phyloP scores from a whole-genome alignment of 2,888 invertebrate genomes.

The Pyrrhosoma nymphula region DNA sequence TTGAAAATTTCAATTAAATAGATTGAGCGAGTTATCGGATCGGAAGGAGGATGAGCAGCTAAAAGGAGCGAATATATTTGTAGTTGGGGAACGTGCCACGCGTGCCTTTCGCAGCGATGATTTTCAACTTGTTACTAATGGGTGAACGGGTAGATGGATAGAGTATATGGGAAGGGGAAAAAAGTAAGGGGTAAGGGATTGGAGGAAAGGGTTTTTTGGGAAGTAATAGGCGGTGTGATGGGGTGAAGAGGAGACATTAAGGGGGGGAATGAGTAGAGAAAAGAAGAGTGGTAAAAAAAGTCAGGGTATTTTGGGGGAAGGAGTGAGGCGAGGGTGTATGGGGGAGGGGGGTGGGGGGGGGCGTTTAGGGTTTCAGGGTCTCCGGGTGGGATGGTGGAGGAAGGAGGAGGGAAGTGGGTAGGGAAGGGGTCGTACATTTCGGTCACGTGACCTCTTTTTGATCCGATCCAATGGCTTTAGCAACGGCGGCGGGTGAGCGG shows the following conservation, averaged over 20 bases:
- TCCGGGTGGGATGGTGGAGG: not conserved
- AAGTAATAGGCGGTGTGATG: too few relatives aligned
- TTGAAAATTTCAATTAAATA: too few relatives aligned
- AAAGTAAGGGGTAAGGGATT: not conserved
- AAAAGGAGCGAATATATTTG: not conserved
- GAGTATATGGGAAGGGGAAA: not conserved
- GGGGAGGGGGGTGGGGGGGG: not conserved
- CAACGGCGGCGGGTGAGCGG: not conserved
- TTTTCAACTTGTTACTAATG: not conserved
- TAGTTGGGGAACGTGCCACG: not conserved
- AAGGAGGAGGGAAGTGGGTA: too few relatives aligned
- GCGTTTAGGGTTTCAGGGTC: too few relatives aligned
- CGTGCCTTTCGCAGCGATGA: not conserved
- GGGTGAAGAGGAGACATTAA: not conserved
- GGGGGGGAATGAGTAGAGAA: not conserved
- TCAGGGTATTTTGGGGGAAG: not conserved
- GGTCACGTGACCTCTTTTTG: slow-evolving; percentile 19
- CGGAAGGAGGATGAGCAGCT: not conserved
- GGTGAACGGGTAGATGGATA: not conserved
- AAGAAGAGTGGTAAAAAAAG: not conserved
- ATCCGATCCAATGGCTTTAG: slow-evolving; percentile 52
- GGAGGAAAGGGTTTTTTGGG: not conserved
- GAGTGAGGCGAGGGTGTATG: not conserved
- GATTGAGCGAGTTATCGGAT: not conserved
- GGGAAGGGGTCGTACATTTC: not conserved